Evolutionary conservation across 2,113 vertebrate genomes (phyloP), one percentile per base, ranked within the genome.

Genomic region (Notarius quadriscutis): DNA sequence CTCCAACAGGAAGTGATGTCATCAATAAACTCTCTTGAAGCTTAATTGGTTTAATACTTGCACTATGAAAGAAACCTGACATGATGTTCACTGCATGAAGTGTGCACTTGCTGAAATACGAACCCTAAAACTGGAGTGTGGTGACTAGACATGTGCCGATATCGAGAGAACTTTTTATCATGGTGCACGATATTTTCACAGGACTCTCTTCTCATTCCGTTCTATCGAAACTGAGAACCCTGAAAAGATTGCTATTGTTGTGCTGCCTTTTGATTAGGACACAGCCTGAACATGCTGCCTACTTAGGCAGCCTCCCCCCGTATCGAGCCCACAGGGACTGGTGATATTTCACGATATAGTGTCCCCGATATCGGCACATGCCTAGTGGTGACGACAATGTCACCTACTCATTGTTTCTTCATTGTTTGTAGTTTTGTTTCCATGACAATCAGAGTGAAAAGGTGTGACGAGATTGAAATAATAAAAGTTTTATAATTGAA

Each of bases 401-500:
- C 84, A 85, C 81, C 17, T 34, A 1, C 27, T 58, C n/a, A 6
- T 87, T 92, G 91, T 89, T 88, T n/a, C 63, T 87, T 92, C 84
- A 87, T 86, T 84, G 41, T 83, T 84, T 88, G 65, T 27, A 91
- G 75, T 58, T 84, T 90, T 91, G 63, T 88, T 86, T 87, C 84
- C 89, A 92, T 94, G 92, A 89, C 92, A 94, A 95, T 94, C 93
- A 92, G 93, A 94, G 95, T 96, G 94, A 93, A 95, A 91, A 88
- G 95, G 94, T 95, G 94, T 95, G 93, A 95, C 75, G 92, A 95
- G 94, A 94, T 91, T 90, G 94, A 94, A 96, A 95, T 90, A 95
- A 95, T 97, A 97, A 97, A 98, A 96, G 92, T 96, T 95, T 96
- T 96, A 89, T 97, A 96, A 88, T 10, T 60, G 6, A 34, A 62